phyloP scores from a whole-genome alignment of 2,888 invertebrate species.

The Morpho helenor region DNA sequence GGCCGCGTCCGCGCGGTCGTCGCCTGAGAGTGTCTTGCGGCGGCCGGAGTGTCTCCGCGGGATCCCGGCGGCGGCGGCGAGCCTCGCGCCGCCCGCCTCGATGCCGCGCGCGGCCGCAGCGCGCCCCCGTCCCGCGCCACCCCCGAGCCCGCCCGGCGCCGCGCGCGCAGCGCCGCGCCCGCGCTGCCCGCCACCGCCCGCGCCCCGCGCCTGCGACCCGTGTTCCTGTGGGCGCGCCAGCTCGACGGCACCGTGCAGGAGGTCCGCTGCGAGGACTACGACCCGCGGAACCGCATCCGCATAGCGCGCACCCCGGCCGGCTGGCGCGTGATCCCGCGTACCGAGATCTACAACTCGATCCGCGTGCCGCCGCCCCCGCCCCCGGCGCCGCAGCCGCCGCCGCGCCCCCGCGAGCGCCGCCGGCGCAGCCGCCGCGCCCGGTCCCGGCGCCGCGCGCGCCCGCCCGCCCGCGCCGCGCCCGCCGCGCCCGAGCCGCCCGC shows the following conservation, averaged over 20 bases:
- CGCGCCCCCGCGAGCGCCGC: conserved; percentile 26
- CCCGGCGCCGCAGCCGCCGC: conserved; percentile 34
- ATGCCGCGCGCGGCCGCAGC: conserved; percentile 73
- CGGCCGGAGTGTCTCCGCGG: conserved; percentile 71
- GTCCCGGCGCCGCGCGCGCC: conserved; percentile 33
- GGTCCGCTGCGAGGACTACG: conserved; percentile 93
- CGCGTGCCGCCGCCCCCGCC: conserved; percentile 45
- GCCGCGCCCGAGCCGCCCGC: conserved; percentile 27
- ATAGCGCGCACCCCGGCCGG: conserved; percentile 89
- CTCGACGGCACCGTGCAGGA: conserved; percentile 89
- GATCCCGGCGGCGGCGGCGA: conserved; percentile 74
- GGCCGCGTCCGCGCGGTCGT: conserved; percentile 76
- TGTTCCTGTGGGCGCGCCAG: conserved; percentile 92
- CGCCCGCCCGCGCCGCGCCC: conserved; percentile 36
- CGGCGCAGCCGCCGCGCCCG: conserved; percentile 34
- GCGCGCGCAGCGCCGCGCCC: conserved; percentile 53
- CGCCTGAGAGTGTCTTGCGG: conserved; percentile 58
- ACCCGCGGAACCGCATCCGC: conserved; percentile 90
- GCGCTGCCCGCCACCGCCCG: conserved; percentile 69
- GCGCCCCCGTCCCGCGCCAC: conserved; percentile 47
- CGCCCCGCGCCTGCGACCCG: conserved; percentile 85
- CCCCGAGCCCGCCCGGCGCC: conserved; percentile 76
- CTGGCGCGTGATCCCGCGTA: conserved; percentile 90
- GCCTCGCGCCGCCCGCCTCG: conserved; percentile 75
- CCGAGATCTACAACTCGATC: conserved; percentile 80